phyloP scores from a whole-genome alignment of 35 echinoderm and acorn worm genomes.

The Lytechinus variegatus region DNA sequence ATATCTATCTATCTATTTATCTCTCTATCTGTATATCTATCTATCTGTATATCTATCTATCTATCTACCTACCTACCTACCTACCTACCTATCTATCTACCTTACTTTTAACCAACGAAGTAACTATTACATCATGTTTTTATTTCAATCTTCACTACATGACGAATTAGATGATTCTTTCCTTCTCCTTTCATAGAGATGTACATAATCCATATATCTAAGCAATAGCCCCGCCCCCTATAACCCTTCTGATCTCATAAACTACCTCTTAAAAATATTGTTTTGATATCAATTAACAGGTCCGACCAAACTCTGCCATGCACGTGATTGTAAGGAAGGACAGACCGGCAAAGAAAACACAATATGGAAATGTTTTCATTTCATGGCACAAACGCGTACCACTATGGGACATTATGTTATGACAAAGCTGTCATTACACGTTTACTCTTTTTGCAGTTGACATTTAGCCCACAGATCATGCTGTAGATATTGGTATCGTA shows the following conservation, averaged over 20 bases:
- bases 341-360: not conserved
- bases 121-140: too few relatives aligned
- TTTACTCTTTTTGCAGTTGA: not conserved
- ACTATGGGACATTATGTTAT: not conserved
- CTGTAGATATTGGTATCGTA: not conserved
- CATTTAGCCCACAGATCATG: not conserved
- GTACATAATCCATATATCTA: too few relatives aligned
- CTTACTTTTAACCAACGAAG: too few relatives aligned
- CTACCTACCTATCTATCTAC: too few relatives aligned
- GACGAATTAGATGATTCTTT: too few relatives aligned
- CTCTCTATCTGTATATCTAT: too few relatives aligned
- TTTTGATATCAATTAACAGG: not conserved
- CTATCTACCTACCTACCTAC: not conserved
- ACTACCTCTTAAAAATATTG: not conserved
- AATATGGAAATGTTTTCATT: slow-evolving; percentile 14
- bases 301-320: not conserved
- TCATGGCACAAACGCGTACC: not conserved
- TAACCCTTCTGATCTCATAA: not conserved
- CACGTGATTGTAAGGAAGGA: not conserved
- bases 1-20: not conserved
- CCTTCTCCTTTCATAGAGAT: too few relatives aligned
- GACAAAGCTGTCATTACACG: not conserved
- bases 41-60: not conserved
- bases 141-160: too few relatives aligned
- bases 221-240: too few relatives aligned